Percentiles rank a stretch among this genome's conserved stretches.
phyloP scores from a whole-genome alignment of 2,113 vertebrate species.

The Tachuris rubrigastra region DNA sequence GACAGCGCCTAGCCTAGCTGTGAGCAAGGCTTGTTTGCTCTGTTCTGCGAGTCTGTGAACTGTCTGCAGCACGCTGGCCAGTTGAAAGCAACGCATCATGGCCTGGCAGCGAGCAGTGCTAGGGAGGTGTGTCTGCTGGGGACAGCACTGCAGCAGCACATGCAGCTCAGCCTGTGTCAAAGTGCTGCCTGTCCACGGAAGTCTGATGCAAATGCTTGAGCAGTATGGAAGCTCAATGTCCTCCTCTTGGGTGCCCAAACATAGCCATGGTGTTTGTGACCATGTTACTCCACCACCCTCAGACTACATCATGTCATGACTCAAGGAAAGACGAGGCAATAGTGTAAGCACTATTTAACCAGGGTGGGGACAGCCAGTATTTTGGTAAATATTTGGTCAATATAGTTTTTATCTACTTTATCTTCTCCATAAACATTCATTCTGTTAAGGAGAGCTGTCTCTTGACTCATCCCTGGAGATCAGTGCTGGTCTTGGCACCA shows the following conservation, averaged over 20 bases:
- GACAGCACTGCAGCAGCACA: neutral
- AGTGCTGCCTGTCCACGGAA: neutral
- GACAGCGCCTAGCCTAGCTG: neutral
- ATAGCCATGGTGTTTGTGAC: neutral
- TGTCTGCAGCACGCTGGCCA: neutral
- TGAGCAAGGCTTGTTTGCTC: neutral
- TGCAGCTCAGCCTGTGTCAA: neutral
- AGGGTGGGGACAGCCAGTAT: neutral
- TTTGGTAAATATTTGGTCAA: slow-evolving; percentile 17
- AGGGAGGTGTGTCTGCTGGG: rapidly evolving
- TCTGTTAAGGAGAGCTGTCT: slow-evolving; percentile 10
- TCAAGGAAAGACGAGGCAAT: neutral
- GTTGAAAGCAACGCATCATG: neutral
- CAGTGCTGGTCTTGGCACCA: slow-evolving; percentile 1
- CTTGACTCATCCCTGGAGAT: neutral
- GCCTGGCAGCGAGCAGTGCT: neutral
- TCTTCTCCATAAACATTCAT: neutral
- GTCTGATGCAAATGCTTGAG: neutral
- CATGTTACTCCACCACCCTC: neutral
- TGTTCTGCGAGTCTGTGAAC: neutral
- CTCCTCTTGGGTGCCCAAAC: neutral
- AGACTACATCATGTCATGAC: neutral
- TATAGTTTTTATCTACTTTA: slow-evolving; percentile 23
- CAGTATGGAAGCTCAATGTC: neutral
- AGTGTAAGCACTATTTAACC: neutral